Base-by-base conservation (phyloP, 2,113 vertebrate species). In the Phodopus roborovskii region DNA sequence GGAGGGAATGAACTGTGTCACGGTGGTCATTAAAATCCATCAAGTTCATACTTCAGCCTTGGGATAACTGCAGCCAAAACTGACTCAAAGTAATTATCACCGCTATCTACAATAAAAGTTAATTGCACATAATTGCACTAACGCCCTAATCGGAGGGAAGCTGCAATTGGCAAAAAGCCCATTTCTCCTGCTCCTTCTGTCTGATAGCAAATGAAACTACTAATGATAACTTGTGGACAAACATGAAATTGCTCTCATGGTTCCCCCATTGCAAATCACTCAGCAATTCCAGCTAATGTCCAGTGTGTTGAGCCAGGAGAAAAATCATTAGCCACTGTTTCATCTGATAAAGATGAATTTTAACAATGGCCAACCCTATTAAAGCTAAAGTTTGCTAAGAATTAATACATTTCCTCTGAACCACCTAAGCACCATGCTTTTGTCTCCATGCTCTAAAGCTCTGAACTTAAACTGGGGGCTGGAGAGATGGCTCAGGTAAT, bases 61-160 rank as follows among this genome's bases (percentile, higher is more conserved):
- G 96, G 97, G 98, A 98, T 97, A 98, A 98, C 96, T 97, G 96
- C 97, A 96, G 97, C 96, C 97, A 98, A 98, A 98, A 98, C 97
- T 98, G 98, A 98, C 98, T 98, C 97, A 97, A 98, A 98, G 98
- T 98, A 98, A 98, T 99, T 98, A 98, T 98, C 98, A 97, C 95
- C 92, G 97, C 98, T 98, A 98, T 98, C 97, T 98, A 98, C 98
- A 98, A 98, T 98, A 98, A 98, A 98, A 98, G 98, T 98, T 99
- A 99, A 99, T 98, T 98, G 98, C 98, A 98, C 98, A 97, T 98
- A 98, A 99, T 97, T 99, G 98, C 98, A 99, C 98, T 98, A 98
- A 98, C 89, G 97, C 98, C 98, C 98, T 98, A 98, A 98, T 98
- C 91, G 92, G 97, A 98, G 98, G 96, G 97, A 98, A 97, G 97